phyloP scores from a whole-genome alignment of 23 tunicate species.

The Clavelina lepadiformis region DNA sequence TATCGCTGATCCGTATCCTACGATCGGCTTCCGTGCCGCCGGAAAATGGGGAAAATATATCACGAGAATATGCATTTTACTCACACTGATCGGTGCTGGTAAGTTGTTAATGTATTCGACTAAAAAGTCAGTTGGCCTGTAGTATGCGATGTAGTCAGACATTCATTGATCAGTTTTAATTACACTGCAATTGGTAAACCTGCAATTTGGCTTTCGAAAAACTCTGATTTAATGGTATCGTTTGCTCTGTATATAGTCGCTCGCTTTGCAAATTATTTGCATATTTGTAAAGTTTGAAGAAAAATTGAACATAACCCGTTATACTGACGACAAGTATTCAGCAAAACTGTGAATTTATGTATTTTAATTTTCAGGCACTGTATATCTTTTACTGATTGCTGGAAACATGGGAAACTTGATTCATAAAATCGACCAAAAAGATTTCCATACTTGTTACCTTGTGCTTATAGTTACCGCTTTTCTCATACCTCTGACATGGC shows the following conservation, averaged over 20 bases:
- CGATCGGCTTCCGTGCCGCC: constrained; percentile 74
- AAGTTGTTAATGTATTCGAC: too few relatives aligned
- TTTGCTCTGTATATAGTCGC: too few relatives aligned
- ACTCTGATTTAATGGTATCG: too few relatives aligned
- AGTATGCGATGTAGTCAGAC: too few relatives aligned
- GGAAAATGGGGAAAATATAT: constrained; percentile 67
- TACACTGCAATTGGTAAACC: too few relatives aligned
- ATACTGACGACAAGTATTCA: not conserved
- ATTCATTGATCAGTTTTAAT: too few relatives aligned
- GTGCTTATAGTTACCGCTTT: constrained; percentile 49
- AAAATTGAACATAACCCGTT: not conserved
- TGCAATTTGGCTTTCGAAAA: too few relatives aligned
- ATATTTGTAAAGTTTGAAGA: not conserved
- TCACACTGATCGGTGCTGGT: constrained; percentile 85
- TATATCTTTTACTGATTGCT: constrained; percentile 61
- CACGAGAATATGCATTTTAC: constrained; percentile 54
- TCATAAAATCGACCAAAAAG: constrained; percentile 14
- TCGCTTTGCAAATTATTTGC: too few relatives aligned
- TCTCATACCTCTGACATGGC: constrained; percentile 67
- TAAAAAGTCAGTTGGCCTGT: too few relatives aligned
- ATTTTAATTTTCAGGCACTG: constrained; percentile 50
- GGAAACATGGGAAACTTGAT: constrained; percentile 74
- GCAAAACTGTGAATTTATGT: not conserved
- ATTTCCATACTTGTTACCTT: constrained; percentile 63
- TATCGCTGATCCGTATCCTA: constrained; percentile 84